Conservation (phyloP, 2,797 vertebrate species). For the Echeneis naucrates region DNA sequence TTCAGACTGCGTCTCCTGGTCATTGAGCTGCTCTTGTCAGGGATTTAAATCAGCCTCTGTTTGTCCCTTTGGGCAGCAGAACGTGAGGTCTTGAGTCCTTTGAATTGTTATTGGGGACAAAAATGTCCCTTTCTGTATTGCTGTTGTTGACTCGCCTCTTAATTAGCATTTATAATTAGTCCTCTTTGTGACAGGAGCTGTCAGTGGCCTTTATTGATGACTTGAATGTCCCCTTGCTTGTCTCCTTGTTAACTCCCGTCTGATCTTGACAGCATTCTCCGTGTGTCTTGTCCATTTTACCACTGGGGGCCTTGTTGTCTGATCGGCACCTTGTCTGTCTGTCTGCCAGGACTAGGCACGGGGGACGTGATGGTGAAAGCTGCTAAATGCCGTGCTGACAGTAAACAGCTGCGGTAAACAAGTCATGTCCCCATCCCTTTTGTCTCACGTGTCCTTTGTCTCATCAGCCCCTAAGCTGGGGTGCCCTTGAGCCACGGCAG, state of each 20-base stretch:
- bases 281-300: conserved; percentile 78
- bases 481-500: conserved; percentile 84
- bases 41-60: conserved; percentile 67
- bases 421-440: conserved; percentile 74
- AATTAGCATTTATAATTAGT: conserved; percentile 99
- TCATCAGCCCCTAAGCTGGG: conserved; percentile 72
- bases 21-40: conserved; percentile 40
- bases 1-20: conserved; percentile 56
- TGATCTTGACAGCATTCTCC: conserved; percentile 73
- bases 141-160: conserved; percentile 89
- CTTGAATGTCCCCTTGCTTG: conserved; percentile 82
- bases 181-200: conserved; percentile 90
- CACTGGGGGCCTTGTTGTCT: conserved; percentile 84
- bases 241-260: conserved; percentile 83
- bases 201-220: conserved; percentile 85
- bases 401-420: conserved; percentile 86
- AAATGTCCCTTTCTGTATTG: conserved; percentile 84
- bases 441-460: conserved; percentile 70
- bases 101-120: conserved; percentile 71
- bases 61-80: conserved; percentile 64
- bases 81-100: conserved; percentile 72
- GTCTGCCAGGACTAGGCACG: conserved; percentile 71
- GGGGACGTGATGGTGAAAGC: conserved; percentile 65
- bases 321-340: conserved; percentile 78
- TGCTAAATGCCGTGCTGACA: conserved; percentile 75